Conservation (phyloP, 2,888 invertebrate species). For the Rutpela maculata region DNA sequence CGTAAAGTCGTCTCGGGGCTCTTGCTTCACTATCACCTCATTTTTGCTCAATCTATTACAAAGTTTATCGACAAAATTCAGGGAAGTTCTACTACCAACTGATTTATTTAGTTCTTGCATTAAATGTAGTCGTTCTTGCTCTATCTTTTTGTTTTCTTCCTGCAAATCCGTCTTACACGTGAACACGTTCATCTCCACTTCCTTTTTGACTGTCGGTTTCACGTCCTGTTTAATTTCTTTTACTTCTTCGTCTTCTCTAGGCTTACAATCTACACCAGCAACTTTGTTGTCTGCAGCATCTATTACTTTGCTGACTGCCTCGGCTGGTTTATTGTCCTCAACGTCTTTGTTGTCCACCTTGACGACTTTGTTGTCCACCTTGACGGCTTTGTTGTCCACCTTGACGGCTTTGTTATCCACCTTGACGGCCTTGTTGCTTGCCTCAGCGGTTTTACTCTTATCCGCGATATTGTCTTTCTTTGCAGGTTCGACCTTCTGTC, state of each 20-base stretch:
- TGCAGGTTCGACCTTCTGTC: slow-evolving; percentile 10
- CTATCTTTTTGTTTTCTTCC: slow-evolving; percentile 73
- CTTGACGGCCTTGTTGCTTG: neutral
- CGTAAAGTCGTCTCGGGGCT: slow-evolving; percentile 51
- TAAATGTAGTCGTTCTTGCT: slow-evolving; percentile 73
- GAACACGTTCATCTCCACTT: slow-evolving; percentile 65
- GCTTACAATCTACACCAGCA: neutral
- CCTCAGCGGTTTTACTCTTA: neutral
- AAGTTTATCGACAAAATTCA: slow-evolving; percentile 66
- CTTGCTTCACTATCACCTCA: slow-evolving; percentile 54
- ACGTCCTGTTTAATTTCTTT: slow-evolving; percentile 47
- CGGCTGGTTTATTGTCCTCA: neutral
- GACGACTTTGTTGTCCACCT: neutral
- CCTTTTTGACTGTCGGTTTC: slow-evolving; percentile 46
- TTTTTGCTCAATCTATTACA: slow-evolving; percentile 62
- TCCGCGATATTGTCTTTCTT: slow-evolving; percentile 34
- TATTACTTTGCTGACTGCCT: slow-evolving; percentile 4
- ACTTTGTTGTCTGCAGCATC: neutral
- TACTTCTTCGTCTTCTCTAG: slow-evolving; percentile 13
- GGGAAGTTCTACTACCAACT: slow-evolving; percentile 64
- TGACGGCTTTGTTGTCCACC: neutral
- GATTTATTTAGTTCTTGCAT: slow-evolving; percentile 75
- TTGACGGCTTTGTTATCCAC: neutral
- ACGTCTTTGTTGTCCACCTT: neutral
- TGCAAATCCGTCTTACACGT: slow-evolving; percentile 70